These are phyloP conservation scores for Knipowitschia caucasica DNA, from an alignment of 2,797 vertebrate species.

Conservation along the genomic window DNA sequence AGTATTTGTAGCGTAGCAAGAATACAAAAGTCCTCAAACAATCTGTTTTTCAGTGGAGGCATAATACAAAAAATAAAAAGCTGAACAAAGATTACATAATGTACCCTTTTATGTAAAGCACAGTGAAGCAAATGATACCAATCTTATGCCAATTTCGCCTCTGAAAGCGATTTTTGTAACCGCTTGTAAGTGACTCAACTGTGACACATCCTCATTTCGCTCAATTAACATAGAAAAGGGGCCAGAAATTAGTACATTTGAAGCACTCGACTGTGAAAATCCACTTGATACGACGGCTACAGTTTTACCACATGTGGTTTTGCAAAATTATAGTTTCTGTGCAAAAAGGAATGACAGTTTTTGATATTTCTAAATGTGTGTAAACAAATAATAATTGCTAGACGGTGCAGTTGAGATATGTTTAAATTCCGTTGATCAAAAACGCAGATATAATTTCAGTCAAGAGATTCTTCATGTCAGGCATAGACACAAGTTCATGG, in stretches of 20 bases:
- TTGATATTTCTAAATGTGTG: conserved; percentile 32
- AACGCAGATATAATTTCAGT: conserved; percentile 46
- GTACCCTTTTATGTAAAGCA: conserved; percentile 4
- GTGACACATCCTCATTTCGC: conserved; percentile 13
- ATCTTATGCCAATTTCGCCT: neutral
- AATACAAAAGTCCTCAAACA: neutral
- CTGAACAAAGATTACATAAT: conserved; percentile 11
- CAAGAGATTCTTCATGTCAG: conserved; percentile 10
- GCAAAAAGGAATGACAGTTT: conserved; percentile 19
- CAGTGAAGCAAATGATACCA: conserved; percentile 4
- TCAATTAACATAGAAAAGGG: neutral
- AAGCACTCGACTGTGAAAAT: conserved; percentile 35
- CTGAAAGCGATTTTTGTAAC: conserved; percentile 1
- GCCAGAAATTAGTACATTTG: conserved; percentile 5
- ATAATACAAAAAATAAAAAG: conserved; percentile 17
- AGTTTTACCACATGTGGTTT: conserved; percentile 5
- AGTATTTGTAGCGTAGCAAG: neutral
- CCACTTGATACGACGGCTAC: conserved; percentile 11
- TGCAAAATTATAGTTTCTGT: conserved; percentile 4
- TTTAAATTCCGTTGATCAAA: conserved; percentile 35
- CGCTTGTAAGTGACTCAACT: neutral
- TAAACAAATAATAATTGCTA: conserved; percentile 27
- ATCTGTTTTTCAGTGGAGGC: conserved; percentile 7
- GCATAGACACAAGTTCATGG: conserved; percentile 7
- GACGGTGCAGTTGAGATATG: conserved; percentile 35